Evolutionary conservation across 2,113 vertebrate genomes (phyloP), one percentile per base, ranked within the genome.

Genomic region (Prunella himalayana): DNA sequence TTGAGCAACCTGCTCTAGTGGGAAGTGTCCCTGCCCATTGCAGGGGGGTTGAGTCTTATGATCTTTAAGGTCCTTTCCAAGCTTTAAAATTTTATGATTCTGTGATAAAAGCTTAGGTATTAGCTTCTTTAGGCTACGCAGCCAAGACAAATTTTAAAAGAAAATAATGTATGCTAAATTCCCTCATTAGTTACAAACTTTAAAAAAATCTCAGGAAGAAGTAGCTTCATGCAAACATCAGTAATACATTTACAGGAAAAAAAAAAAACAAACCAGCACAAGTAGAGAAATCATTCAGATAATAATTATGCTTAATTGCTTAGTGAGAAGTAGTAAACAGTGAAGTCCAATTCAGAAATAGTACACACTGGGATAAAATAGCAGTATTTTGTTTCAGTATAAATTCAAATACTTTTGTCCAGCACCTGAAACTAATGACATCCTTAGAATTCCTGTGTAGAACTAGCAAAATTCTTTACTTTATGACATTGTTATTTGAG

Each of bases 401-500:
- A 97, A 97, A 96, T 44, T 78, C 44, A 96, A 93, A 94, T 86
- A 35, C 44, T 94, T 96, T 95, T 95, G 80, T 95, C 82, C 91
- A 72, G 88, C 72, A 91, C 39, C 42, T 75, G 81, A 86, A 97
- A 93, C 82, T 92, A 96, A 96, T 41, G 16, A 93, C 91, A 97
- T 85, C 60, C 89, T 96, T 94, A 95, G 77, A 95, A 90, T 57
- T 59, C 76, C 86, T 86, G 70, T 57, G 88, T 47, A 97, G 96
- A 94, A 96, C 63, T 82, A 96, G 93, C 65, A 97, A 71, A 97
- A 96, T 97, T 95, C 91, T 97, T 88, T 96, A 37, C 20, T 88
- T 92, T 79, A 91, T 72, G 92, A 97, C 92, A 96, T 93, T n/a
- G 28, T 94, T 97, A 96, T 95, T 94, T 97, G 79, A 95, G 93